Evolutionary conservation across 2,113 vertebrate genomes (phyloP).

Genomic region (Gopherus evgoodei): DNA sequence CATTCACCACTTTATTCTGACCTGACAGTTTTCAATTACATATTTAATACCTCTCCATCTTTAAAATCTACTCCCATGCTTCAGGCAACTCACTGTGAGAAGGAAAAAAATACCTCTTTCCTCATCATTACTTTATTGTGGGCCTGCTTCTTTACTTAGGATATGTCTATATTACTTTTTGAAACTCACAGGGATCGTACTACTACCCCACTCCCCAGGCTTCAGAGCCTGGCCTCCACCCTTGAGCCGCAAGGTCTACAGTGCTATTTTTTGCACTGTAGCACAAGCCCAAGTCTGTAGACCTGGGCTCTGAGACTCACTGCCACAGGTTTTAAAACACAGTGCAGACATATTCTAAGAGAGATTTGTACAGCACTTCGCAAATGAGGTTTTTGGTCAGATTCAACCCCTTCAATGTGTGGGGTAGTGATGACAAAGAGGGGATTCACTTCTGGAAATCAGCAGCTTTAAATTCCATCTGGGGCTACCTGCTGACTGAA

Average conservation of each 20-base stretch:
- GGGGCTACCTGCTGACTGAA: not conserved
- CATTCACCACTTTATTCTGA: not conserved
- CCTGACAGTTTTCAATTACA: not conserved
- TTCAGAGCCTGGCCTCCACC: not conserved
- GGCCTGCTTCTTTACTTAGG: not conserved
- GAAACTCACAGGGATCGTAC: not conserved
- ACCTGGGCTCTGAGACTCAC: not conserved
- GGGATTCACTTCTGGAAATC: not conserved
- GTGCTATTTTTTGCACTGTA: too few relatives aligned
- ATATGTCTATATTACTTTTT: not conserved
- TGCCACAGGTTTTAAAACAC: not conserved
- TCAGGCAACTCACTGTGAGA: not conserved
- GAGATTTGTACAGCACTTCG: not conserved
- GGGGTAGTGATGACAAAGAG: not conserved
- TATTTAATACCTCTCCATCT: fast-evolving
- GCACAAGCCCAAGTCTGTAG: not conserved
- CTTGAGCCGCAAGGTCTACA: not conserved
- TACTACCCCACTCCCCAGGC: not conserved
- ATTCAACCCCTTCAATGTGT: not conserved
- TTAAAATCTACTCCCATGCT: not conserved
- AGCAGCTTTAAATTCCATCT: not conserved
- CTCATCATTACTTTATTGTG: not conserved
- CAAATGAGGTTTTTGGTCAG: too few relatives aligned
- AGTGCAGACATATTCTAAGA: not conserved
- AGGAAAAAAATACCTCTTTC: not conserved